A percentile compares a stretch with the other conserved stretches of the same genome.
phyloP scores from a whole-genome alignment of 2,113 vertebrate species.

The Myotis lucifugus region DNA sequence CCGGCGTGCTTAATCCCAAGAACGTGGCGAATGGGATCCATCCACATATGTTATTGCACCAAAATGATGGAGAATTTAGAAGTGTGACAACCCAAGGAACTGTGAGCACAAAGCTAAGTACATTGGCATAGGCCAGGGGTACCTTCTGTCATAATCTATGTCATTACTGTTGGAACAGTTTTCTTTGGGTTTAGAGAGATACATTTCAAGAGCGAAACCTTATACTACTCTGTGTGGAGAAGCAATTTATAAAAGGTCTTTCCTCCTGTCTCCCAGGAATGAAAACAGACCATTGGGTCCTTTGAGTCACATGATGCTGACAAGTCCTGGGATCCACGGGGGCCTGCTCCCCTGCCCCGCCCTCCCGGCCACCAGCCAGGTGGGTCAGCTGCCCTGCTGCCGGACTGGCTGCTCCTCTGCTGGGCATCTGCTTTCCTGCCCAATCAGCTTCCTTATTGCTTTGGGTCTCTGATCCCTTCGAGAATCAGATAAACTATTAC shows the following conservation, averaged over 20 bases:
- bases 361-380: neutral
- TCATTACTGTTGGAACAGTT: neutral
- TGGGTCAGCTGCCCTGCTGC: neutral
- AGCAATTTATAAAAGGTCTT: neutral
- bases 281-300: neutral
- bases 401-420: neutral
- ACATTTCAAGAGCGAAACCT: neutral
- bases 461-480: neutral
- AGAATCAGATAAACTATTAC: neutral
- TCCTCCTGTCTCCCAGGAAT: neutral
- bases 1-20: neutral
- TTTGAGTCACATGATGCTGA: neutral
- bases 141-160: neutral
- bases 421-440: neutral
- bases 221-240: neutral
- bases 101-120: neutral
- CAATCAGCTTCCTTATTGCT: neutral
- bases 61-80: neutral
- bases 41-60: no score
- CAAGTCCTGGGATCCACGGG: neutral
- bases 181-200: constrained; percentile 4
- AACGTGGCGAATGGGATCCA: neutral
- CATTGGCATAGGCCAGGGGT: neutral
- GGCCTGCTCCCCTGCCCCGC: neutral
- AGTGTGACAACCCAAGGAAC: neutral